Evolutionary conservation across 2,888 invertebrate genomes (phyloP), one percentile per base, ranked within the genome.

Genomic region (Oscheius onirici): DNA sequence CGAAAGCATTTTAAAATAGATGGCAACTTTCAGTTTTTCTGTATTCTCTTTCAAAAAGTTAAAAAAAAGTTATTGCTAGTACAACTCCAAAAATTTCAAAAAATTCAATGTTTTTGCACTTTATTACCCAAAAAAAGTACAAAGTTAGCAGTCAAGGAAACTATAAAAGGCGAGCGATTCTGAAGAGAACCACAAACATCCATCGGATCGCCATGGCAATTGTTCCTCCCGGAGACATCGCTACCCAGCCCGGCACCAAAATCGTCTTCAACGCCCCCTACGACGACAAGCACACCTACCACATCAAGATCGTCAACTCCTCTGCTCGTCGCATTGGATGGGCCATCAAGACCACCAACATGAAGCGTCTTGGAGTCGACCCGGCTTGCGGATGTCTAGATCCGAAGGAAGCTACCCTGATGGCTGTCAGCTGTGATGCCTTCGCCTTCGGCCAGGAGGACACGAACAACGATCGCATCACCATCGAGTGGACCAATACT

Each of bases 201-300:
- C n/a, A n/a, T n/a, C n/a, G n/a, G n/a, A n/a, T n/a, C n/a, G n/a
- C n/a, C n/a, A n/a, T n/a, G n/a, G n/a, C n/a, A n/a, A n/a, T n/a
- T n/a, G n/a, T n/a, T n/a, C n/a, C n/a, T n/a, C n/a, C n/a, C n/a
- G n/a, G n/a, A n/a, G n/a, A n/a, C n/a, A n/a, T n/a, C n/a, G n/a
- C n/a, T n/a, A n/a, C n/a, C n/a, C n/a, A 43, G 43, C 57, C 57
- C 28, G 57, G 57, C 57, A 57, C 77, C 52, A 80, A 81, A 78
- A 75, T 81, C 73, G 81, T 81, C 71, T 81, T 80, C 81, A 81
- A 81, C 68, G 81, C 81, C 51, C 81, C 81, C 65, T 81, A 80
- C 76, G 80, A 80, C 71, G 78, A 81, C 74, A 81, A 80, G 76
- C 79, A 80, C 78, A 79, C 79, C 71, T 79, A 79, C 71, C 78